These are phyloP conservation scores for Poeciliopsis presidionis DNA, from an alignment of 2,797 vertebrate genomes.

Conservation along the genomic window DNA sequence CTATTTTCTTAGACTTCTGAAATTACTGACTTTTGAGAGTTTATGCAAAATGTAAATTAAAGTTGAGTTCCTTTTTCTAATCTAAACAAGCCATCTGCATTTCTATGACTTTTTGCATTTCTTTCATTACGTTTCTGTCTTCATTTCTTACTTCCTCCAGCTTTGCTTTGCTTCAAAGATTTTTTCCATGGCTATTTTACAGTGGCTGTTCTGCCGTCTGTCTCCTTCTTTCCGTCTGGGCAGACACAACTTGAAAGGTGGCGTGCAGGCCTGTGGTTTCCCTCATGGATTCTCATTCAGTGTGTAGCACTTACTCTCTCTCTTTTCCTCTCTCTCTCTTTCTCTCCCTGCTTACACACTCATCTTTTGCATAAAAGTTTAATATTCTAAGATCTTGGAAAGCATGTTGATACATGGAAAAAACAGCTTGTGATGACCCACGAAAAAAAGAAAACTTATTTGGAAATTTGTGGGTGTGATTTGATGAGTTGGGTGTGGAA, in stretches of 20 bases:
- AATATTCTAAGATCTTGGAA: neutral
- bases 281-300: constrained; percentile 15
- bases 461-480: neutral
- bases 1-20: constrained; percentile 18
- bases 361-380: constrained; percentile 12
- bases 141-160: neutral
- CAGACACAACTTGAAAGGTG: constrained; percentile 37
- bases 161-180: constrained; percentile 12
- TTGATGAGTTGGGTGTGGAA: neutral
- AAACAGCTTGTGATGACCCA: neutral
- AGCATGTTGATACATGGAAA: neutral
- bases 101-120: neutral
- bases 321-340: neutral
- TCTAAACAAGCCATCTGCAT: neutral
- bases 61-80: neutral
- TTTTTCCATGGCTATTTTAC: constrained; percentile 28
- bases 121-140: constrained; percentile 11
- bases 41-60: constrained; percentile 1
- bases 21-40: constrained; percentile 22
- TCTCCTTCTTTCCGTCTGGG: constrained; percentile 35
- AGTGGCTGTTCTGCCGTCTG: constrained; percentile 16
- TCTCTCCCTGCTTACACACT: constrained; percentile 30
- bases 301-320: constrained; percentile 15
- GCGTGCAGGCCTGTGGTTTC: constrained; percentile 34
- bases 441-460: neutral